Conservation (phyloP, 1,140 invertebrate genomes). For the Macrobrachium nipponense region DNA sequence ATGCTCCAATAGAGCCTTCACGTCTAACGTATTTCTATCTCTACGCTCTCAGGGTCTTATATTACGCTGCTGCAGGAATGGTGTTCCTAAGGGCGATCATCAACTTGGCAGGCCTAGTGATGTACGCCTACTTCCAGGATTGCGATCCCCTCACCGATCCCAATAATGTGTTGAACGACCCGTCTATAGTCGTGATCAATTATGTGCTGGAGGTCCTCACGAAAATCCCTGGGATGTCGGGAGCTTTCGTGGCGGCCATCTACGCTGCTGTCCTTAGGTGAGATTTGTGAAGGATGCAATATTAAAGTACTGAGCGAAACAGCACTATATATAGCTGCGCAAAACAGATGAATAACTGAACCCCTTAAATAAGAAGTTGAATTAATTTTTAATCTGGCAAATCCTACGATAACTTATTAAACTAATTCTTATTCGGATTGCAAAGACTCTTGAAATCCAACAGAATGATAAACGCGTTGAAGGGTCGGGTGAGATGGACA, state of each 20-base stretch:
- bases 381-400: too few species aligned
- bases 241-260: slow-evolving; percentile 71
- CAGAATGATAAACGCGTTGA: too few species aligned
- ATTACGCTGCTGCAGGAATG: slow-evolving; percentile 59
- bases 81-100: slow-evolving; percentile 56
- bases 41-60: slow-evolving; percentile 44
- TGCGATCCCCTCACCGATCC: slow-evolving; percentile 67
- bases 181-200: slow-evolving; percentile 23
- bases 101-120: slow-evolving; percentile 66
- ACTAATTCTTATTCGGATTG: too few species aligned
- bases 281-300: too few species aligned
- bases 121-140: slow-evolving; percentile 67
- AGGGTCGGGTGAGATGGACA: too few species aligned
- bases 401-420: too few species aligned
- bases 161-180: background rate
- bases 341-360: too few species aligned
- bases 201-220: slow-evolving; percentile 59
- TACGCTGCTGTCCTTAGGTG: slow-evolving; percentile 84
- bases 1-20: background rate
- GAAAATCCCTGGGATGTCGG: slow-evolving; percentile 54
- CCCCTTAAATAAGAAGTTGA: too few species aligned
- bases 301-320: too few species aligned
- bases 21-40: background rate
- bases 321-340: too few species aligned
- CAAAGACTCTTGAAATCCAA: too few species aligned